Conservation (phyloP, 2,113 vertebrate genomes). For the Pteruthius melanotis region DNA sequence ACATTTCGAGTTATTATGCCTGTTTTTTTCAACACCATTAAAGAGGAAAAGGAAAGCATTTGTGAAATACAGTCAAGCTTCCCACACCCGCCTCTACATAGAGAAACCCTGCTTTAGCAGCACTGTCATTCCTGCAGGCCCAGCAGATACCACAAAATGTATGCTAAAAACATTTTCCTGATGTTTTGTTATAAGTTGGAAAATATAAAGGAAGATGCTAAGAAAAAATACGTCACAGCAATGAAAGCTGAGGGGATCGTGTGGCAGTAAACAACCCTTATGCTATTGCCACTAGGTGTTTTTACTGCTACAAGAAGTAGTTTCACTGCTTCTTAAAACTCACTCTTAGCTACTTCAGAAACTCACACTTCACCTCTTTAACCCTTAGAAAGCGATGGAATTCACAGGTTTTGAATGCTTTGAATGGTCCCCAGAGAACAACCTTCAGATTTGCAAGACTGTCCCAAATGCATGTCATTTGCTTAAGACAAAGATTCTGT, state of each 20-base stretch:
- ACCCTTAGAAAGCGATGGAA: neutral
- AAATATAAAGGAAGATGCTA: neutral
- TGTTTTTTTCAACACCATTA: neutral
- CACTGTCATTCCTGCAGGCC: neutral
- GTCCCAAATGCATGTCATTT: neutral
- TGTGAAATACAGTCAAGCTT: neutral
- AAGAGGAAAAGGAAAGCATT: neutral
- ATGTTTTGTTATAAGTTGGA: neutral
- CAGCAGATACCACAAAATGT: neutral
- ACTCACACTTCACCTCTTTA: neutral
- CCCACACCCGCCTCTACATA: neutral
- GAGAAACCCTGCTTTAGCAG: neutral
- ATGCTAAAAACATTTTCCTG: neutral
- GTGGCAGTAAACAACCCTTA: neutral
- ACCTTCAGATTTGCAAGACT: neutral
- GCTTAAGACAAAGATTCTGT: neutral
- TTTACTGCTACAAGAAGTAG: neutral
- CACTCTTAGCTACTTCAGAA: neutral
- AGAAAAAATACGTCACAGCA: neutral
- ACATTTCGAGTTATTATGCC: neutral
- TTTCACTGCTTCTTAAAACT: neutral
- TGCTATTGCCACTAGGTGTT: neutral
- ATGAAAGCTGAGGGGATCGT: neutral
- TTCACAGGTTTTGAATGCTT: neutral
- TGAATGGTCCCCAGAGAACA: neutral